phyloP scores from a whole-genome alignment of 2,888 invertebrate species.

The Furcula furcula region DNA sequence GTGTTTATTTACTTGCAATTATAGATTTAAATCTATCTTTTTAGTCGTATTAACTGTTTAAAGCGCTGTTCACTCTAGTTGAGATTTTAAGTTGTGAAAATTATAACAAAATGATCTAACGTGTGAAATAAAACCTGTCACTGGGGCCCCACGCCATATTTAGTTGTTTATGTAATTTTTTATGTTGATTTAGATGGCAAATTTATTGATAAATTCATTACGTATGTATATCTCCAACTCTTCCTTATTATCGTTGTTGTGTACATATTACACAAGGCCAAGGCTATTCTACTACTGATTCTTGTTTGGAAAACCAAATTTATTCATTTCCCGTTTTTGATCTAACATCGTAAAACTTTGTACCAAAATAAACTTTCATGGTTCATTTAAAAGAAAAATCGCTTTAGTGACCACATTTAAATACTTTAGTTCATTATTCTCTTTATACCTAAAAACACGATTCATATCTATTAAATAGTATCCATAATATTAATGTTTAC shows the following conservation, averaged over 20 bases:
- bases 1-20: too few relatives aligned
- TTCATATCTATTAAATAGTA: too few relatives aligned
- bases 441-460: too few relatives aligned
- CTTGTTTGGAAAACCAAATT: conserved; percentile 39
- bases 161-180: conserved; percentile 26
- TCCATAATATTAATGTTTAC: too few relatives aligned
- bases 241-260: conserved; percentile 57
- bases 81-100: neutral
- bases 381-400: too few relatives aligned
- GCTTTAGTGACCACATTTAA: too few relatives aligned
- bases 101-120: conserved; percentile 1
- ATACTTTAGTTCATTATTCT: too few relatives aligned
- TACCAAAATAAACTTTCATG: conserved; percentile 15
- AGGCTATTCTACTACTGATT: conserved; percentile 48
- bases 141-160: conserved; percentile 3
- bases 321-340: conserved; percentile 17
- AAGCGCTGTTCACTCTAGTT: neutral
- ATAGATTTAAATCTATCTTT: too few relatives aligned
- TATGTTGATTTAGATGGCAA: conserved; percentile 24
- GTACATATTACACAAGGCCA: conserved; percentile 59
- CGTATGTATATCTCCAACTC: conserved; percentile 43
- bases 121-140: conserved; percentile 9
- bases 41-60: too few relatives aligned
- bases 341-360: conserved; percentile 21
- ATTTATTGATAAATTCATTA: conserved; percentile 34